Evolutionary conservation across 2,797 vertebrate genomes (phyloP).

Genomic region (Hapalemur alaotrensis): DNA sequence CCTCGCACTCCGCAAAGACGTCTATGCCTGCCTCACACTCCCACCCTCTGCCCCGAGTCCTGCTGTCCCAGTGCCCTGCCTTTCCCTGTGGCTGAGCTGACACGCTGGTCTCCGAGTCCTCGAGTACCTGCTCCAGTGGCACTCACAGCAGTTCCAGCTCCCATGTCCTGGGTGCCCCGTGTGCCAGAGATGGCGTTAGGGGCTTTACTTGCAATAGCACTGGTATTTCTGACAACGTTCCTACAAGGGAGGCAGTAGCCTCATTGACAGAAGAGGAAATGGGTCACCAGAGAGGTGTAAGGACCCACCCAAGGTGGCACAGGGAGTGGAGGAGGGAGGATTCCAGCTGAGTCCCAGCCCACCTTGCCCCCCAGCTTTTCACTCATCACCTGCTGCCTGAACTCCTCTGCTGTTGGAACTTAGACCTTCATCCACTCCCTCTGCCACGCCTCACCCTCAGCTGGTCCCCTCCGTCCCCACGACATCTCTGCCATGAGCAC

Average conservation of each 20-base stretch:
- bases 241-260: background rate
- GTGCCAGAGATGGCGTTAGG: background rate
- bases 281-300: background rate
- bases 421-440: background rate
- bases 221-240: background rate
- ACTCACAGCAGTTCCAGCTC: background rate
- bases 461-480: fast-evolving
- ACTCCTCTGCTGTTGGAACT: no score
- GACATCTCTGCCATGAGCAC: background rate
- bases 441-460: background rate
- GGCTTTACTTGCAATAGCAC: background rate
- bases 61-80: fast-evolving
- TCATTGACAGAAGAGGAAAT: background rate
- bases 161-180: fast-evolving
- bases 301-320: background rate
- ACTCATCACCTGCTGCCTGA: background rate
- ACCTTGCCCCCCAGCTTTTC: fast-evolving
- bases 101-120: fast-evolving
- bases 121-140: no score
- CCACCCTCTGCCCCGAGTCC: fast-evolving
- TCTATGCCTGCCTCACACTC: background rate
- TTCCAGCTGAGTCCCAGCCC: background rate
- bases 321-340: background rate
- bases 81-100: background rate
- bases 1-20: background rate